Evolutionary conservation across 2,888 invertebrate genomes (phyloP).

Genomic region (Apotomis turbidana): DNA sequence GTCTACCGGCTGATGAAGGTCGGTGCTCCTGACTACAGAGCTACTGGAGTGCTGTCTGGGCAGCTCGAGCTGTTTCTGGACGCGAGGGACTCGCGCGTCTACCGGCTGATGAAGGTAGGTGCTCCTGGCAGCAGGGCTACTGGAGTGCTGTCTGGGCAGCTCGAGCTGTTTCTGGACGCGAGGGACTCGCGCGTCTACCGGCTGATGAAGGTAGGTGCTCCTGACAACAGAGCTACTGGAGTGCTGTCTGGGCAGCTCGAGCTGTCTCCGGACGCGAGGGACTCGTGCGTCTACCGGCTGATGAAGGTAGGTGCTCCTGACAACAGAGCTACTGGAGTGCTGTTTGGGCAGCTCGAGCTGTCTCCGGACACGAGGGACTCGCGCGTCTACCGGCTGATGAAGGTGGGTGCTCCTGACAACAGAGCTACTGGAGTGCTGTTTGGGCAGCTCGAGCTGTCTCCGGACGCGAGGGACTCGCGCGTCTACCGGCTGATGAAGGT

Average conservation of each 20-base stretch:
- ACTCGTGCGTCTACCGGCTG: conserved; percentile 52
- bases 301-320: conserved; percentile 61
- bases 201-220: conserved; percentile 63
- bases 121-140: conserved; percentile 55
- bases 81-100: conserved; percentile 47
- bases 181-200: conserved; percentile 50
- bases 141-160: conserved; percentile 71
- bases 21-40: conserved; percentile 50
- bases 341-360: conserved; percentile 74
- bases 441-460: conserved; percentile 70
- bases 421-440: conserved; percentile 68
- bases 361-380: conserved; percentile 42
- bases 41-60: conserved; percentile 70
- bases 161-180: conserved; percentile 59
- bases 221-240: conserved; percentile 57
- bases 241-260: conserved; percentile 75
- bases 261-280: conserved; percentile 50
- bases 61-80: conserved; percentile 64
- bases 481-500: conserved; percentile 69
- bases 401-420: conserved; percentile 55
- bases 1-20: conserved; percentile 69
- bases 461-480: conserved; percentile 39
- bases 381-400: conserved; percentile 61
- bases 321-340: conserved; percentile 64
- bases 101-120: conserved; percentile 65